Evolutionary conservation across 2,888 invertebrate genomes (phyloP).

Genomic region (Folsomia candida): DNA sequence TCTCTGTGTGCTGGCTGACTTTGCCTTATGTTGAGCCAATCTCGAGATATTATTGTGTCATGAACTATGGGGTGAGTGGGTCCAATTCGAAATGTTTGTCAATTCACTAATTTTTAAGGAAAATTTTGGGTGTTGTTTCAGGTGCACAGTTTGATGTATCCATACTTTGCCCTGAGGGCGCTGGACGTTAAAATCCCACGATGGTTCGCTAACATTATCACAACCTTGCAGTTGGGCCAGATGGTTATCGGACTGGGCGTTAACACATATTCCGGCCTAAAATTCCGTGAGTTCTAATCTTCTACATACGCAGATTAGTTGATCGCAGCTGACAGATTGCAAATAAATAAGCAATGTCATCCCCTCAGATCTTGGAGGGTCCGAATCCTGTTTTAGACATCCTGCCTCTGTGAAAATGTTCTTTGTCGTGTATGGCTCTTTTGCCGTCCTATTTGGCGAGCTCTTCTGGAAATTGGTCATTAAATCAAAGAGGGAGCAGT

Average conservation of each 20-base stretch:
- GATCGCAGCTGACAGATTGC: not conserved
- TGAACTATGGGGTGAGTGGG: constrained; percentile 8
- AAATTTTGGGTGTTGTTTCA: too few species aligned
- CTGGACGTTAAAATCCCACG: constrained; percentile 7
- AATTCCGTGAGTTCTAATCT: constrained; percentile 3
- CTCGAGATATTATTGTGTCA: not conserved
- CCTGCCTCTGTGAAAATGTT: constrained; percentile 7
- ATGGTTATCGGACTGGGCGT: constrained; percentile 8
- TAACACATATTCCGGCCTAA: not conserved
- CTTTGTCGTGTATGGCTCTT: constrained; percentile 14
- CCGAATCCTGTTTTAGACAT: constrained; percentile 7
- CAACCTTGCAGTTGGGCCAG: constrained; percentile 8
- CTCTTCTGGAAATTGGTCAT: constrained; percentile 13
- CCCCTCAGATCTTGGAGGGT: constrained; percentile 10
- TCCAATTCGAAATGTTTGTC: not conserved
- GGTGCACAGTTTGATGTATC: constrained; percentile 7
- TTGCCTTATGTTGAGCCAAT: constrained; percentile 6
- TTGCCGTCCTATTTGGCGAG: constrained; percentile 18
- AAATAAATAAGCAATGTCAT: too few species aligned
- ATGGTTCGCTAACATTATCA: constrained; percentile 9
- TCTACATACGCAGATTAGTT: not conserved
- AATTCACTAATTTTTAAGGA: not conserved
- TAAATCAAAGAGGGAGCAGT: not conserved
- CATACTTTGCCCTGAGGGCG: constrained; percentile 1
- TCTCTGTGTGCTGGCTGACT: not conserved